Conservation (phyloP, 2,113 vertebrate genomes). For the Oreocharis arfaki region DNA sequence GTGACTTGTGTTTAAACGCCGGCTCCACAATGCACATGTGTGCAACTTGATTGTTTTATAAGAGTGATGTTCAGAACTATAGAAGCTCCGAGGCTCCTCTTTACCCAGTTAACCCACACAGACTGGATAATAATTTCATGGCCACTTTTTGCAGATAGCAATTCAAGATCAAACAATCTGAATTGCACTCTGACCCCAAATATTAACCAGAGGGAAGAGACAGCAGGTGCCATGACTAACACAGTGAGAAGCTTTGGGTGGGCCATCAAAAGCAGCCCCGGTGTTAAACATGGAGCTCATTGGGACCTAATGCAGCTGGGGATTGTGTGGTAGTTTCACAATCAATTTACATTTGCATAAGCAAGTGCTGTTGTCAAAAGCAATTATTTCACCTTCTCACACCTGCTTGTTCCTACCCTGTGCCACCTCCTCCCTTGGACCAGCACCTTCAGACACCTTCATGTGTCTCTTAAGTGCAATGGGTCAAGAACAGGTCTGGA, state of each 20-base stretch:
- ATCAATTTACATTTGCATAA: background rate
- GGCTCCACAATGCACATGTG: background rate
- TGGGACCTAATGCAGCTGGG: background rate
- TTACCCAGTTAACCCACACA: background rate
- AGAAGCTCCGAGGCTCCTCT: background rate
- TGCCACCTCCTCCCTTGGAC: background rate
- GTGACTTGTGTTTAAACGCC: background rate
- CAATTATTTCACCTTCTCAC: background rate
- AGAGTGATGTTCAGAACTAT: background rate
- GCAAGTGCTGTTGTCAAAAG: background rate
- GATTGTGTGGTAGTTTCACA: background rate
- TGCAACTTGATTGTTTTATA: background rate
- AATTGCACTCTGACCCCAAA: background rate
- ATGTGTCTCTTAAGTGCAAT: background rate
- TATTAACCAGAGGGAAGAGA: background rate
- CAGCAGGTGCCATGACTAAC: background rate
- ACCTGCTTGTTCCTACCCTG: background rate
- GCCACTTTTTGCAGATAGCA: background rate
- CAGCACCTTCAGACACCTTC: background rate
- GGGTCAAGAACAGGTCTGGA: background rate
- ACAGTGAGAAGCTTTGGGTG: rapidly evolving
- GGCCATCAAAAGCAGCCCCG: background rate
- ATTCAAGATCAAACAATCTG: background rate
- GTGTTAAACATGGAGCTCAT: background rate
- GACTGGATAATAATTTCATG: background rate